These are phyloP conservation scores for Drosophila funebris DNA, from an alignment of 1,140 invertebrate species.

Conservation along the genomic window DNA sequence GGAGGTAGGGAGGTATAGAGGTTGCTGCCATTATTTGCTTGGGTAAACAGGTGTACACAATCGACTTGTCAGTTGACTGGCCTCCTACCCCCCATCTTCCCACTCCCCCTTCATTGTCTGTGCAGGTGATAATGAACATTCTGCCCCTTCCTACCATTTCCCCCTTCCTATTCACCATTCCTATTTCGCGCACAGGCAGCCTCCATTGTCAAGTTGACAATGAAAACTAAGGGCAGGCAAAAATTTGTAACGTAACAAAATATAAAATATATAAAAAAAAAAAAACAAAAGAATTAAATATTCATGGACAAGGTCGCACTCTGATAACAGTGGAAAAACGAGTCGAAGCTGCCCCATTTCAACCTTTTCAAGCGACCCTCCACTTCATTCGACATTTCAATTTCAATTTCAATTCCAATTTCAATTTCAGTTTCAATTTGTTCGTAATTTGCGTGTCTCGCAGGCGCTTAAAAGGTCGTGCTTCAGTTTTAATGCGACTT, in stretches of 20 bases:
- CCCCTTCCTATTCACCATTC: neutral
- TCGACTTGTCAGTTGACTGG: constrained; percentile 47
- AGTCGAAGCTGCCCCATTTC: neutral
- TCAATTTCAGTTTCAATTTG: constrained; percentile 52
- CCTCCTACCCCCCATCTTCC: too few relatives aligned
- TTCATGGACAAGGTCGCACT: constrained; percentile 43
- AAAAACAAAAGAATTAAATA: constrained; percentile 25
- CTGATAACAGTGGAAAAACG: constrained; percentile 21
- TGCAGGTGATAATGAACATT: constrained; percentile 54
- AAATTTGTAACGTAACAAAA: constrained; percentile 6
- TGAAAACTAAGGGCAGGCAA: constrained; percentile 10
- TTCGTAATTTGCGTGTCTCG: constrained; percentile 60
- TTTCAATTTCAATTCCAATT: constrained; percentile 55
- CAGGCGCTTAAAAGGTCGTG: constrained; percentile 53
- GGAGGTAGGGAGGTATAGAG: neutral
- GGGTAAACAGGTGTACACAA: constrained; percentile 48
- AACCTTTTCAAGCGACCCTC: neutral
- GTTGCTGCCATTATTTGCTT: constrained; percentile 31
- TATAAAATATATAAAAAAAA: neutral
- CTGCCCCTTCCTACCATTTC: neutral
- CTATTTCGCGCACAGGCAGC: neutral
- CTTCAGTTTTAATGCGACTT: constrained; percentile 39
- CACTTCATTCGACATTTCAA: constrained; percentile 38
- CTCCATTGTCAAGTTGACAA: constrained; percentile 27
- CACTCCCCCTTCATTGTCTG: too few relatives aligned